These are phyloP conservation scores for Mesoclemmys tuberculata DNA, from an alignment of 2,113 vertebrate genomes.

Conservation along the genomic window DNA sequence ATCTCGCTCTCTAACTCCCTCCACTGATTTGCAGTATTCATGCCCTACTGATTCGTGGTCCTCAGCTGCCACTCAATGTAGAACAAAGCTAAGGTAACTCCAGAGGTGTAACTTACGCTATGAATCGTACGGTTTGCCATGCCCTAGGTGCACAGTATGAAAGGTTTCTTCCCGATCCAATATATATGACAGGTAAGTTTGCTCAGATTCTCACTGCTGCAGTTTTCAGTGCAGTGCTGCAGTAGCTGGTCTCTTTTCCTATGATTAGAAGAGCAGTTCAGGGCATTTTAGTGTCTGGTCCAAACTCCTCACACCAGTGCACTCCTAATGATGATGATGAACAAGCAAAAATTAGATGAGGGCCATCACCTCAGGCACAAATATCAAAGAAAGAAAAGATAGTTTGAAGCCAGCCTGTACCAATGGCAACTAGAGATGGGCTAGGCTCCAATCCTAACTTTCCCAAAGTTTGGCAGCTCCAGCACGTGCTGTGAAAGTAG, in stretches of 20 bases:
- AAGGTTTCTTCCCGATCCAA: background rate
- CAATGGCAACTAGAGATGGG: background rate
- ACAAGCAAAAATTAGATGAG: rapidly evolving
- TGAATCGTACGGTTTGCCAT: background rate
- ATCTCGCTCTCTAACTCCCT: background rate
- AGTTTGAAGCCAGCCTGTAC: background rate
- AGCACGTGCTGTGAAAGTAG: background rate
- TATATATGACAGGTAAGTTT: background rate
- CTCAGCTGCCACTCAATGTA: rapidly evolving
- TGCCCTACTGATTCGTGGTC: background rate
- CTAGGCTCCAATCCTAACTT: background rate
- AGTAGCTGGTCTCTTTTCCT: background rate
- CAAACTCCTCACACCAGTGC: background rate
- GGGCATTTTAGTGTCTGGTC: background rate
- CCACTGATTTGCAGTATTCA: background rate
- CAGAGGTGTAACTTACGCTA: background rate
- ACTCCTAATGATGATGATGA: background rate
- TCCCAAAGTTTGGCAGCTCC: background rate
- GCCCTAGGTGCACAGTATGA: background rate
- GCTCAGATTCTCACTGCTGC: rapidly evolving
- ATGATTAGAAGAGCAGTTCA: rapidly evolving
- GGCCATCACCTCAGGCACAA: background rate
- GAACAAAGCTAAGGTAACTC: too few relatives aligned
- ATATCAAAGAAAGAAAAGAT: background rate
- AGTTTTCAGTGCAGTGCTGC: rapidly evolving